Base-by-base conservation (phyloP, 1,140 invertebrate species). In the Brachionus calyciflorus region DNA sequence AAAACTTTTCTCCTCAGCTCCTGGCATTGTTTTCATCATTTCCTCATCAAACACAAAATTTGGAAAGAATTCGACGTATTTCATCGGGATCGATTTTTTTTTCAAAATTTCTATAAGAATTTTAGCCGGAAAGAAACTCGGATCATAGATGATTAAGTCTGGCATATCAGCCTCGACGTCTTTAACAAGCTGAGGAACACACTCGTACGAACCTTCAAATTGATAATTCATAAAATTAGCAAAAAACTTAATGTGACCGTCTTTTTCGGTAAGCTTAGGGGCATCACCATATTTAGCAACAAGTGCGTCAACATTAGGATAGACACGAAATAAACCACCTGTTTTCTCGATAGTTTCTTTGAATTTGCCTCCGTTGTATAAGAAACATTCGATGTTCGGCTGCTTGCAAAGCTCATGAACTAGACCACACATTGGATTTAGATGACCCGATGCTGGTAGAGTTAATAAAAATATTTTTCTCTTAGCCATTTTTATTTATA, bases 11-110 rank as follows among this genome's bases (percentile, higher is more conserved):
- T 55, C 53, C 4, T 55, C 10, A 0, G 53, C 53, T 5, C 53
- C 53, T 10, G 53, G 53, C 53, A 55, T 55, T n/a, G 53, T 55
- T 28, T 55, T 55, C 53, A 55, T 55, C 53, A 55, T 55, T 55
- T 55, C 53, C 33, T 55, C 24, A 33, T 55, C 53, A 55, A 55
- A 55, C 24, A 55, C 53, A 55, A 55, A 55, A 28, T 55, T 55
- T 0, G 53, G 53, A 55, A 55, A 55, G 53, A 55, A 55, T n/a
- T 55, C 53, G 0, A 55, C 53, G 10, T 55, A 55, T 28, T 55
- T 55, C 5, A 55, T 17, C 33, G 26, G 0, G 26, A 33, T 55
- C 24, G 3, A 4, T 0, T 55, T 55, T 55, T 55, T 55, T 14
- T 55, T 55, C 24, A 55, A 55, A 4, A 55, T 55, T 21, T 55